Conservation (phyloP, 2,888 invertebrate species). For the Trachelus iudaicus region DNA sequence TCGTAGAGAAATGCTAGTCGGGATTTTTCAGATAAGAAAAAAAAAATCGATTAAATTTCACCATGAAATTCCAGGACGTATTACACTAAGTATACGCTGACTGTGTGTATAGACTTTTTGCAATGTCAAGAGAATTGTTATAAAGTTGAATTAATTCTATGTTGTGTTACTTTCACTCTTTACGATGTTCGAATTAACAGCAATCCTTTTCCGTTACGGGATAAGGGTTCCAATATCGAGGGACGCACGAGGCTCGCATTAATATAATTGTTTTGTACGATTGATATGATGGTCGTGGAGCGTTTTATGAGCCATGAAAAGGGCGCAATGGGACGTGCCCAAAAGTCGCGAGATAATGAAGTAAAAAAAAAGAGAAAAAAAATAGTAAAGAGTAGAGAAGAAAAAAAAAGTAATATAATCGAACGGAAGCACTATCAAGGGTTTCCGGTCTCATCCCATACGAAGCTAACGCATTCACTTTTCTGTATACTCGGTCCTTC, state of each 20-base stretch:
- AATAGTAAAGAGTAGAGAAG: not conserved
- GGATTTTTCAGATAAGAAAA: not conserved
- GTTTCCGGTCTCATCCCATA: conserved; percentile 9
- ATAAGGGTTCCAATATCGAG: not conserved
- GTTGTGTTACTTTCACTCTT: not conserved
- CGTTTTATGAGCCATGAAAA: not conserved
- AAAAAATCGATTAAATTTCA: not conserved
- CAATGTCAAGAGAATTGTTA: not conserved
- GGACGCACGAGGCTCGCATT: not conserved
- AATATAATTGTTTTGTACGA: not conserved
- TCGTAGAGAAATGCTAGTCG: not conserved
- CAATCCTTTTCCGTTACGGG: not conserved
- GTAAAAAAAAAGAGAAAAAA: not conserved
- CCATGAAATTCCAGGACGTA: not conserved
- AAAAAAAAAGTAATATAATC: conserved; percentile 7
- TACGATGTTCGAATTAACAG: not conserved
- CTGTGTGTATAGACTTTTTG: not conserved
- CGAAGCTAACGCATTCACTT: not conserved
- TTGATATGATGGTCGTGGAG: not conserved
- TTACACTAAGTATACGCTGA: not conserved
- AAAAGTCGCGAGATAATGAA: conserved; percentile 11
- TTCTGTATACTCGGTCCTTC: conserved; percentile 6
- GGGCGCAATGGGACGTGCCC: not conserved
- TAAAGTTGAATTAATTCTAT: not conserved
- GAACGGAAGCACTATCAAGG: conserved; percentile 16